These are phyloP conservation scores for Mastomys coucha DNA, from an alignment of 2,113 vertebrate genomes.

Conservation along the genomic window DNA sequence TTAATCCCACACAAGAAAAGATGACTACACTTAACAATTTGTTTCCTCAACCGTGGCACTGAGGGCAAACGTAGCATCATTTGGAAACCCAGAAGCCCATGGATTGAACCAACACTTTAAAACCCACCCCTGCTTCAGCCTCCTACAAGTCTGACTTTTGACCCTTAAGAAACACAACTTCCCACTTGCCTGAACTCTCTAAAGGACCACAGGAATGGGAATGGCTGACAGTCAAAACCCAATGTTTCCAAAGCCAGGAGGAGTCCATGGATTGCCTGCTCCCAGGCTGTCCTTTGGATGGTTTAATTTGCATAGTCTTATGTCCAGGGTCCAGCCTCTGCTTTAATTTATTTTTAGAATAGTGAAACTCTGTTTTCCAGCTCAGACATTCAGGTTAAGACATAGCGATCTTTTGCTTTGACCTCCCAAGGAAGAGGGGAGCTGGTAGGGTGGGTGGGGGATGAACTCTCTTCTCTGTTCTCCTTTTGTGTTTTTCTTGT, in stretches of 20 bases:
- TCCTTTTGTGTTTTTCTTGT: background rate
- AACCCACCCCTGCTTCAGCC: background rate
- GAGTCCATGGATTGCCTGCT: background rate
- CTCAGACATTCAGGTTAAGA: background rate
- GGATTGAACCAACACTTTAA: too few species aligned
- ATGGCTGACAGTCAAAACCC: background rate
- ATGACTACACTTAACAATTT: background rate
- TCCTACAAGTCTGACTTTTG: background rate
- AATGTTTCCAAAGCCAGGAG: background rate
- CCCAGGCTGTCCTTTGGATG: background rate
- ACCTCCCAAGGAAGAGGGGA: background rate
- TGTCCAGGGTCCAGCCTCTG: background rate
- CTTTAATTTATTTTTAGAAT: conserved; percentile 4
- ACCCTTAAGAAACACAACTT: background rate
- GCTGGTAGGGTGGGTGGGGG: background rate
- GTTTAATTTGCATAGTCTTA: background rate
- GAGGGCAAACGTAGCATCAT: background rate
- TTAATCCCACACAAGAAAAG: background rate
- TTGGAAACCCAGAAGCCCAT: background rate
- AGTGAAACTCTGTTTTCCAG: background rate
- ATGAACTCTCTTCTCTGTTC: background rate
- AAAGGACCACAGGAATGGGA: background rate
- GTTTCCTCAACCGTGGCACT: background rate
- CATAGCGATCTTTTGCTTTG: background rate
- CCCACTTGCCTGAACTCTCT: background rate